phyloP scores from a whole-genome alignment of 2,888 invertebrate genomes.

The Cataglyphis albicans region DNA sequence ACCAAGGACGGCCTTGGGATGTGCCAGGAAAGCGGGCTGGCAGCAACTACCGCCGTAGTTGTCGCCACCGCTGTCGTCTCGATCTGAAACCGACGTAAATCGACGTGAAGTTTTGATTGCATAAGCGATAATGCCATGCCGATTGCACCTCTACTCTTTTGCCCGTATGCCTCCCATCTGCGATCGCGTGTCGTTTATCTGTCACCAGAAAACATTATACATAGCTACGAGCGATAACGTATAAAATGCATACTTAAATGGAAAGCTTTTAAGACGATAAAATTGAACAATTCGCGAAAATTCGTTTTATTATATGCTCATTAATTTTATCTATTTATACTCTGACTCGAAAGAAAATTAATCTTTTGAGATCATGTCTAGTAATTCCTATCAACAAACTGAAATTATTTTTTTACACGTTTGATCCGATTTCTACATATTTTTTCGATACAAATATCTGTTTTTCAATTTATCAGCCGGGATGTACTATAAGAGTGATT shows the following conservation, averaged over 20 bases:
- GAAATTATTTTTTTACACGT: background rate
- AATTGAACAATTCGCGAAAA: constrained; percentile 21
- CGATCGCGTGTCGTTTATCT: constrained; percentile 69
- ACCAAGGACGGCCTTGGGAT: constrained; percentile 93
- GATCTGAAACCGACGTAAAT: constrained; percentile 78
- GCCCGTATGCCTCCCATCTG: constrained; percentile 74
- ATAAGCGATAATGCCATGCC: constrained; percentile 73
- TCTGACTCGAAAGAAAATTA: background rate
- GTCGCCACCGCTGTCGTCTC: constrained; percentile 75
- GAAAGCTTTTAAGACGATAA: constrained; percentile 28
- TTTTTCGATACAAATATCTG: background rate
- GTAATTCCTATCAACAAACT: background rate
- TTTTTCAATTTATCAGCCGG: background rate
- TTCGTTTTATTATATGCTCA: background rate
- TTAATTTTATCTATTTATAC: background rate
- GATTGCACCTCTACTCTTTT: constrained; percentile 70
- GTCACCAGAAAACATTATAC: constrained; percentile 62
- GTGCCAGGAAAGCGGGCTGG: constrained; percentile 89
- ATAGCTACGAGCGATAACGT: constrained; percentile 11
- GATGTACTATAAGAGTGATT: background rate
- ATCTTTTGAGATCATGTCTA: background rate
- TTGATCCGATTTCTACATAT: background rate
- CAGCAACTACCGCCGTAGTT: constrained; percentile 73
- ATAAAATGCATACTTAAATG: constrained; percentile 59
- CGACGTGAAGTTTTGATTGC: constrained; percentile 74